A percentile compares a stretch with the other conserved stretches of the same genome.
phyloP scores from a whole-genome alignment of 2,888 invertebrate species.

The Thymelicus lineola region DNA sequence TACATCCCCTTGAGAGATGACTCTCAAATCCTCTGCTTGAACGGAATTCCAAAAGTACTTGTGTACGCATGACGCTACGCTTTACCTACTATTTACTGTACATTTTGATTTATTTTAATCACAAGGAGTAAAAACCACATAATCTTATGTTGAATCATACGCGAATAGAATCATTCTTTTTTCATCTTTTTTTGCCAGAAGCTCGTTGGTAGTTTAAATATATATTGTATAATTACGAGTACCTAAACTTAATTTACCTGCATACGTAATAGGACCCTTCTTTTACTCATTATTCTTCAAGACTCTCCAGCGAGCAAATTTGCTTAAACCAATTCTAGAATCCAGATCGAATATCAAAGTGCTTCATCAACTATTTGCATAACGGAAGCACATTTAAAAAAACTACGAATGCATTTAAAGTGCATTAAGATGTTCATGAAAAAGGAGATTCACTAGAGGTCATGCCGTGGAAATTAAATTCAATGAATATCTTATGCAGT shows the following conservation, averaged over 20 bases:
- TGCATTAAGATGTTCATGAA: constrained; percentile 18
- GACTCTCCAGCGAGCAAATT: constrained; percentile 6
- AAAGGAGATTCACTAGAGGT: constrained; percentile 9
- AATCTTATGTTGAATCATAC: too few species aligned
- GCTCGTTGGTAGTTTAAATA: too few species aligned
- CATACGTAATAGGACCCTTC: background rate
- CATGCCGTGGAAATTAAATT: constrained; percentile 16
- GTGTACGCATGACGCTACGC: too few species aligned
- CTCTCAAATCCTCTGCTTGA: background rate
- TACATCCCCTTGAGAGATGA: constrained; percentile 6
- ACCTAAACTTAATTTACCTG: background rate
- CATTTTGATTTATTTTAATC: too few species aligned
- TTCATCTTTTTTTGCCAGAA: too few species aligned
- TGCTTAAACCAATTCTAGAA: background rate
- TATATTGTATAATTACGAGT: too few species aligned
- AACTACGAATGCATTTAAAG: constrained; percentile 13
- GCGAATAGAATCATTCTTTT: too few species aligned
- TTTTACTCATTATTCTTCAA: background rate
- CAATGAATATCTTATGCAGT: constrained; percentile 17
- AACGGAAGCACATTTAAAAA: constrained; percentile 20
- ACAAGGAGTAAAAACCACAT: too few species aligned
- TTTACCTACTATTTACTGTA: too few species aligned
- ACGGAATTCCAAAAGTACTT: background rate
- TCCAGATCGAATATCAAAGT: constrained; percentile 22
- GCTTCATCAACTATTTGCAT: constrained; percentile 21